phyloP scores from a whole-genome alignment of 2,888 invertebrate species.

The Agonopterix heracliana region DNA sequence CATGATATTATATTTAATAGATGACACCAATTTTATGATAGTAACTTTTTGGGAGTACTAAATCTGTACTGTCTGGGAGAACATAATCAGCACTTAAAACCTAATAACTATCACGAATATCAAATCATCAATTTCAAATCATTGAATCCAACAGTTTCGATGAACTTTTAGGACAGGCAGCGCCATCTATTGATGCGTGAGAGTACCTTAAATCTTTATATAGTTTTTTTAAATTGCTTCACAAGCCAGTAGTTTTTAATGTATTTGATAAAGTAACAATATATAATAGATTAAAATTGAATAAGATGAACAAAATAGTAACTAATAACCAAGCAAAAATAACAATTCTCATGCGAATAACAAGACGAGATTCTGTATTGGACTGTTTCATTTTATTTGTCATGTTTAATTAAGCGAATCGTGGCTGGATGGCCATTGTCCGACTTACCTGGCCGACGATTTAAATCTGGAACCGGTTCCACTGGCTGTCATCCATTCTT shows the following conservation, averaged over 20 bases:
- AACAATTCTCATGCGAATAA: neutral
- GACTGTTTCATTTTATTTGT: constrained; percentile 48
- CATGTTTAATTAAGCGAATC: constrained; percentile 68
- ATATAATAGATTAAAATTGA: neutral
- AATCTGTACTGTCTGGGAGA: no score
- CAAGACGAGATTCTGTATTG: constrained; percentile 9
- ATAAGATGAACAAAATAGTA: constrained; percentile 11
- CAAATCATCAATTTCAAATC: no score
- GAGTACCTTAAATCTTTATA: neutral
- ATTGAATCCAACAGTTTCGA: no score
- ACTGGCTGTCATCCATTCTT: constrained; percentile 49
- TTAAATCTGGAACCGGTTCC: constrained; percentile 51
- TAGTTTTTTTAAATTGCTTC: neutral
- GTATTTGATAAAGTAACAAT: neutral
- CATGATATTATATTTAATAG: no score
- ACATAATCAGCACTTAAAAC: no score
- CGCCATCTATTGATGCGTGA: constrained; percentile 7
- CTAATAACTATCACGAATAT: no score
- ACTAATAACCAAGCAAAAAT: constrained; percentile 3
- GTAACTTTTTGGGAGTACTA: no score
- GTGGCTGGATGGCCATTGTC: constrained; percentile 64
- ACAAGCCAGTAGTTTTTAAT: neutral
- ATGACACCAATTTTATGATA: no score
- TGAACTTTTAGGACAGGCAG: constrained; percentile 1
- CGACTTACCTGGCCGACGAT: constrained; percentile 63